Percentiles rank a stretch among this genome's conserved stretches.
phyloP scores from a whole-genome alignment of 2,888 invertebrate species.

The Conops quadrifasciatus region DNA sequence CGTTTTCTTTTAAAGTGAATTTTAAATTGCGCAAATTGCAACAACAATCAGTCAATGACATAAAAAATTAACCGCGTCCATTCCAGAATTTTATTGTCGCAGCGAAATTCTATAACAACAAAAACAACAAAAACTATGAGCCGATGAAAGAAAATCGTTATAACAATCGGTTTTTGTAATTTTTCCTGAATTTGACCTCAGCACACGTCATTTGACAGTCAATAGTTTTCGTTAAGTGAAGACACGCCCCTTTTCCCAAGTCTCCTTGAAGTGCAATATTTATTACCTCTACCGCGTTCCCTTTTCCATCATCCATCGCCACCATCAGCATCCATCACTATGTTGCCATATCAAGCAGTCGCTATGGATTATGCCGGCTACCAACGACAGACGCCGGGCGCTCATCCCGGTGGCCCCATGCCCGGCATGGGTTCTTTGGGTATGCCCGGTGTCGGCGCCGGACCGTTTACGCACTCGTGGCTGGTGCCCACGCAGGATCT shows the following conservation, averaged over 20 bases:
- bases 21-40: background rate
- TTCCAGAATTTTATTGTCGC: too few relatives aligned
- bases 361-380: constrained; percentile 85
- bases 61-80: background rate
- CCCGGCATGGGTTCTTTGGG: constrained; percentile 68
- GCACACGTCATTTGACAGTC: background rate
- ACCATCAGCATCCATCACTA: constrained; percentile 54
- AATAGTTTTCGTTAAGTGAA: too few relatives aligned
- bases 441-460: constrained; percentile 64
- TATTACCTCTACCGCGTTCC: background rate
- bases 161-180: background rate
- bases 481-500: constrained; percentile 92
- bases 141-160: background rate
- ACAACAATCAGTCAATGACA: background rate
- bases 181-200: background rate
- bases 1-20: background rate
- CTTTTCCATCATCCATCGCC: background rate
- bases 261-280: too few relatives aligned
- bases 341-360: constrained; percentile 89
- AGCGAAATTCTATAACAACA: background rate
- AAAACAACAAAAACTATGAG: too few relatives aligned
- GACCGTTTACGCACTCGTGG: constrained; percentile 93
- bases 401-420: constrained; percentile 63
- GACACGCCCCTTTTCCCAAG: too few relatives aligned
- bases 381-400: constrained; percentile 69